Base-by-base conservation (phyloP, 2,113 vertebrate genomes). In the Cololabis saira region DNA sequence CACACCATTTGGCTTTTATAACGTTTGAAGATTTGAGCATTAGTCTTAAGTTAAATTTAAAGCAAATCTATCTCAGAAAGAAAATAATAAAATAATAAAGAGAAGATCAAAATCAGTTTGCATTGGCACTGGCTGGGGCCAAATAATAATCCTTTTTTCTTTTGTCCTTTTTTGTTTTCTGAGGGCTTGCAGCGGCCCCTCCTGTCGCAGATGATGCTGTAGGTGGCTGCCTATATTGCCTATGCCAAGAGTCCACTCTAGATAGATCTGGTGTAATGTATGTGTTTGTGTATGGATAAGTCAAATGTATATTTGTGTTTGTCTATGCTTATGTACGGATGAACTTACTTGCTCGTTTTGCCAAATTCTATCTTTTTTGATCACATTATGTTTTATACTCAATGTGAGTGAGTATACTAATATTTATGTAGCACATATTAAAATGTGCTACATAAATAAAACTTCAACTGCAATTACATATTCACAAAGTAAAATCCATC, bases 401-500 rank as follows among this genome's bases (percentile, higher is more conserved):
- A 5, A 27, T 27, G 24, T 27, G 24, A 27, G 24, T 27, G 24
- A 27, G 24, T 27, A 27, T 27, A 27, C 2, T 27, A 27, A 27
- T 27, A 27, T 27, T 27, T 27, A 27, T 27, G 24, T 27, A 27
- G 24, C 24, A 27, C 17, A 47, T 18, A 47, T 1, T 18, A 12
- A 18, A 47, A 47, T 17, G n/a, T 18, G 17, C n/a, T 17, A 47
- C 8, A 47, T 11, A 47, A 17, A 47, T 17, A 17, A 44, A 44
- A 45, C 16, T 17, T 2, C 16, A n/a, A 18, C 33, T 37, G 33
- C 33, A 37, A 37, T 37, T 12, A 30, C 33, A 74, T 40, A 58
- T 37, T 37, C 41, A 58, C 56, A 70, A 22, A 59, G 9, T 33
- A 44, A 70, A 61, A 24, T 50, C 53, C 44, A 33, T 37, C 58